Evolutionary conservation across 2,888 invertebrate genomes (phyloP), one percentile per base, ranked within the genome.

Genomic region (Empis livida): DNA sequence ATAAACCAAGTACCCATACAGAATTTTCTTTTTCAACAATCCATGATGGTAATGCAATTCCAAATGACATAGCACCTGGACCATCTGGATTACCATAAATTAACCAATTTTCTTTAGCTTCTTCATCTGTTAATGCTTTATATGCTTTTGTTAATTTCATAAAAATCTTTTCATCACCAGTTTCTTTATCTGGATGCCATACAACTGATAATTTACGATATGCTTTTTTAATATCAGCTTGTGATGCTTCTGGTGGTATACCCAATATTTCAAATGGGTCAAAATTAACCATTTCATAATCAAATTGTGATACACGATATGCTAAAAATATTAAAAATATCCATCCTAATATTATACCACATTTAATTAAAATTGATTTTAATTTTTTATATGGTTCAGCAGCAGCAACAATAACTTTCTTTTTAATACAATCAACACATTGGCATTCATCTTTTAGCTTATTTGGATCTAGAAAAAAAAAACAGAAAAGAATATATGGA

Each of bases 41-140:
- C 99, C 99, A 99, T 46, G 97, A 96, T 8, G 99, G 99, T 46
- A 99, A 69, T 9, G 99, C 99, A 65, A 99, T 99, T 49, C 99
- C 99, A 77, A 99, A 99, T 59, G 92, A 93, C 82, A 95, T 97
- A 20, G 95, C 97, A 53, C 95, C 96, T 0, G 99, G 99, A 4
- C 99, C 99, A 76, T 99, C 99, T 2, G 99, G 99, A 74, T 99
- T 99, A 17, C 99, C 99, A 77, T 96, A 95, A 66, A 91, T 91
- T 65, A 97, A 95, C 92, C 95, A 99, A 72, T 99, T 99, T 65
- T 86, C 84, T 53, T 91, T 79, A 3, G 97, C 88, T 67, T 96
- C 94, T 55, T 97, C 96, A 73, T 99, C 95, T 48, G 99, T 99
- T 51, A 99, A 74, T 15, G 95, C 95, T 76, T 83, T 82, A 66